These are phyloP conservation scores for Reticulitermes lucifugus DNA, from an alignment of 2,888 invertebrate genomes.

Conservation along the genomic window DNA sequence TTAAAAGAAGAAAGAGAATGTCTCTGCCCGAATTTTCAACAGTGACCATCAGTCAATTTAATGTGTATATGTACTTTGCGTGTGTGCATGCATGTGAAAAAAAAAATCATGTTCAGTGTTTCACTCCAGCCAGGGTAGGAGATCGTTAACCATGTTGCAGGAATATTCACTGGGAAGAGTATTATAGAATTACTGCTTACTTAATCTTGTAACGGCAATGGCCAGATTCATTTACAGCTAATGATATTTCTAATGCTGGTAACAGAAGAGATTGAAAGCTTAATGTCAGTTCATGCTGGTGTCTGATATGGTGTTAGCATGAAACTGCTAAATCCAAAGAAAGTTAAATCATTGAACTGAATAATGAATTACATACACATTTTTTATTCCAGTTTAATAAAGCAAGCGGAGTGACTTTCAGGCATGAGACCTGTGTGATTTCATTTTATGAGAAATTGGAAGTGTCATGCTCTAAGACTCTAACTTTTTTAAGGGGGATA, in stretches of 20 bases:
- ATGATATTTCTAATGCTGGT: background rate
- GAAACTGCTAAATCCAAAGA: background rate
- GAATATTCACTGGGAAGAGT: background rate
- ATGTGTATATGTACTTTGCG: constrained; percentile 33
- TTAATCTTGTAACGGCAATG: background rate
- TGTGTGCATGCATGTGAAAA: constrained; percentile 3
- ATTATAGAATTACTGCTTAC: background rate
- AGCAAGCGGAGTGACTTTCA: background rate
- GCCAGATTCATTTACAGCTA: background rate
- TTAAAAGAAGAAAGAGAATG: background rate
- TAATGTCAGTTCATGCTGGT: background rate
- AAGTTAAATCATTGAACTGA: background rate
- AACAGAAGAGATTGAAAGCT: background rate
- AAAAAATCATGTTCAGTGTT: constrained; percentile 4
- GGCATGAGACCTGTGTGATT: background rate
- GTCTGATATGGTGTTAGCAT: background rate
- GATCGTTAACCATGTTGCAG: background rate
- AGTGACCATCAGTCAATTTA: constrained; percentile 39
- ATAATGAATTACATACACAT: constrained; percentile 7
- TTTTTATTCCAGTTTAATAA: constrained; percentile 29
- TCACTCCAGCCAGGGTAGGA: background rate
- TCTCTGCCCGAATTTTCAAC: background rate
- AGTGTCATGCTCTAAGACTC: constrained; percentile 12
- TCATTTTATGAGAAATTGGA: background rate
- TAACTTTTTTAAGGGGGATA: background rate